Evolutionary conservation across 2,888 invertebrate species (phyloP).

Genomic region (Cephus sareptanus): DNA sequence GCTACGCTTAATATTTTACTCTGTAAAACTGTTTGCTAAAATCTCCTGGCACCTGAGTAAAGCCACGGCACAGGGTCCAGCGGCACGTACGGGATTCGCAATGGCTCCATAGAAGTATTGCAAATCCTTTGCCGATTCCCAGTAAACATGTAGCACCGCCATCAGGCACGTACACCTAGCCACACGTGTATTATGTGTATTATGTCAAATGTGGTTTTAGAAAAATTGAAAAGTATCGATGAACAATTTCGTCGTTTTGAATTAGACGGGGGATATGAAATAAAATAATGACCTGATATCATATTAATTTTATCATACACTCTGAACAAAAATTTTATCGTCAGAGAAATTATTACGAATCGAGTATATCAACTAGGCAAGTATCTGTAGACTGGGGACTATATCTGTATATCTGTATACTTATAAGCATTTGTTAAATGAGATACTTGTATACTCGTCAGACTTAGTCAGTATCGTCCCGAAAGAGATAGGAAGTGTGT

Average conservation of each 20-base stretch:
- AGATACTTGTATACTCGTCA: background rate
- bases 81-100: background rate
- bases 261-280: background rate
- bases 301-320: background rate
- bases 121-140: background rate
- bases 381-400: background rate
- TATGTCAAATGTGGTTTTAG: background rate
- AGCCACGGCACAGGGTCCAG: background rate
- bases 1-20: background rate
- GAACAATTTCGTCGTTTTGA: background rate
- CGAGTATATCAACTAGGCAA: background rate
- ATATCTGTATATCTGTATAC: background rate
- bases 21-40: constrained; percentile 23
- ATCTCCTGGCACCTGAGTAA: constrained; percentile 32
- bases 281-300: background rate
- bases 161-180: background rate
- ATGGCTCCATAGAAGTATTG: background rate
- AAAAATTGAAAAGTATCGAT: background rate
- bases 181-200: background rate
- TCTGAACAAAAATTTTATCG: background rate
- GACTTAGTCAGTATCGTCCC: background rate
- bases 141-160: background rate
- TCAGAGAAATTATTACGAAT: background rate
- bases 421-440: background rate
- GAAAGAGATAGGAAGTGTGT: background rate